Evolutionary conservation across 2,797 vertebrate genomes (phyloP).

Genomic region (Okamejei kenojei): DNA sequence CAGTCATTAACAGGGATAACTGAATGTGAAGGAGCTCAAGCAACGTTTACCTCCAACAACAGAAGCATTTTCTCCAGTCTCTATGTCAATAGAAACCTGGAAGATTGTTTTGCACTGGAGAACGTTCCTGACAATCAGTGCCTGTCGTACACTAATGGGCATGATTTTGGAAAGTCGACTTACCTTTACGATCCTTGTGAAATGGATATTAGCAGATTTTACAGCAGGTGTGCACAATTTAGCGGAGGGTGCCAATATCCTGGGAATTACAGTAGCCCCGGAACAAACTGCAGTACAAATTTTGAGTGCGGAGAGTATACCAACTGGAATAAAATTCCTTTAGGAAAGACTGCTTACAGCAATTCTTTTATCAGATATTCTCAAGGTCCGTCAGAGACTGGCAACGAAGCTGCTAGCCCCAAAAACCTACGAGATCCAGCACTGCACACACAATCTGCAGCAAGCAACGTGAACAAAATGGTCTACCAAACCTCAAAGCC

Average conservation of each 20-base stretch:
- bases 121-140: slow-evolving; percentile 40
- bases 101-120: slow-evolving; percentile 44
- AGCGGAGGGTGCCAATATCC: slow-evolving; percentile 38
- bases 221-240: slow-evolving; percentile 46
- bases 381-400: slow-evolving; percentile 40
- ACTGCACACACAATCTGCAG: slow-evolving; percentile 41
- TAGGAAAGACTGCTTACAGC: slow-evolving; percentile 41
- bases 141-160: slow-evolving; percentile 48
- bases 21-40: slow-evolving; percentile 45
- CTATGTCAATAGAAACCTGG: slow-evolving; percentile 44
- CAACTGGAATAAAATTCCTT: slow-evolving; percentile 44
- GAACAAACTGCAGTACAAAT: slow-evolving; percentile 42
- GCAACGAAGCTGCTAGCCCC: slow-evolving; percentile 43
- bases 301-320: slow-evolving; percentile 14
- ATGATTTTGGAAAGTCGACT: slow-evolving; percentile 14
- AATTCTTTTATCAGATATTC: slow-evolving; percentile 39
- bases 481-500: slow-evolving; percentile 39
- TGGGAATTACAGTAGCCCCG: slow-evolving; percentile 43
- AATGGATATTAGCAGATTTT: slow-evolving; percentile 41
- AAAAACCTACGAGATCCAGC: slow-evolving; percentile 40
- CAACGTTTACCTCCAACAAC: slow-evolving; percentile 47
- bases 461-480: neutral
- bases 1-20: slow-evolving; percentile 51
- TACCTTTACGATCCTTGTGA: slow-evolving; percentile 40
- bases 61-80: slow-evolving; percentile 43